Evolutionary conservation across 2,113 vertebrate genomes (phyloP).

Genomic region (Lamprotornis superbus): DNA sequence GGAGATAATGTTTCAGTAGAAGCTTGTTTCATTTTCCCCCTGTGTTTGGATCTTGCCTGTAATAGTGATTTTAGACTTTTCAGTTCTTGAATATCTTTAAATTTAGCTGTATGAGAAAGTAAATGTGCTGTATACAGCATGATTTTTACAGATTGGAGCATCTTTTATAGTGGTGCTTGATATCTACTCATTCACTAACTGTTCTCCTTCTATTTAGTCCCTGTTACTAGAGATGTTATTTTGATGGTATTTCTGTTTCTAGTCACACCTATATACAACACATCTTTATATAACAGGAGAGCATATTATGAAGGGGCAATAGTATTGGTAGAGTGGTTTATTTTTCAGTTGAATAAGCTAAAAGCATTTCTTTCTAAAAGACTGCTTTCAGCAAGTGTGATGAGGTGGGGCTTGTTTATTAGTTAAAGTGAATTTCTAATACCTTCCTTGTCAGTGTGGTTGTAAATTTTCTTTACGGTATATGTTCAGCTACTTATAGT

Average conservation of each 20-base stretch:
- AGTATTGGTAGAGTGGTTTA: not conserved
- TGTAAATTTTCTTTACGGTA: not conserved
- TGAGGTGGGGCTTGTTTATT: not conserved
- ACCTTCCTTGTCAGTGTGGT: not conserved
- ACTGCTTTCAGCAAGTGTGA: not conserved
- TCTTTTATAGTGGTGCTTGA: not conserved
- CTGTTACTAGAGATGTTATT: not conserved
- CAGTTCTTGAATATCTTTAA: not conserved
- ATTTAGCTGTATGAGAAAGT: not conserved
- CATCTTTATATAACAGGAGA: not conserved
- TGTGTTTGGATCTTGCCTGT: not conserved
- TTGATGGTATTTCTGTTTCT: not conserved
- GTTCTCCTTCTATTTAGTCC: not conserved
- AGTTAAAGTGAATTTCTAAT: not conserved
- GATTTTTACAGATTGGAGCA: not conserved
- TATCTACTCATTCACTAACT: not conserved
- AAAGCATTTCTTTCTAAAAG: not conserved
- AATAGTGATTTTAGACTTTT: not conserved
- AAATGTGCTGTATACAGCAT: not conserved
- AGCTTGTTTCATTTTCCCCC: not conserved
- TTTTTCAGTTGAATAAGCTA: not conserved
- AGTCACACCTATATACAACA: not conserved
- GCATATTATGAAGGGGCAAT: not conserved
- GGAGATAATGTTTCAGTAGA: not conserved
- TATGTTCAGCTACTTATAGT: not conserved